Base-by-base conservation (phyloP, 2,888 invertebrate genomes). In the Lasioglossum oenotherae region DNA sequence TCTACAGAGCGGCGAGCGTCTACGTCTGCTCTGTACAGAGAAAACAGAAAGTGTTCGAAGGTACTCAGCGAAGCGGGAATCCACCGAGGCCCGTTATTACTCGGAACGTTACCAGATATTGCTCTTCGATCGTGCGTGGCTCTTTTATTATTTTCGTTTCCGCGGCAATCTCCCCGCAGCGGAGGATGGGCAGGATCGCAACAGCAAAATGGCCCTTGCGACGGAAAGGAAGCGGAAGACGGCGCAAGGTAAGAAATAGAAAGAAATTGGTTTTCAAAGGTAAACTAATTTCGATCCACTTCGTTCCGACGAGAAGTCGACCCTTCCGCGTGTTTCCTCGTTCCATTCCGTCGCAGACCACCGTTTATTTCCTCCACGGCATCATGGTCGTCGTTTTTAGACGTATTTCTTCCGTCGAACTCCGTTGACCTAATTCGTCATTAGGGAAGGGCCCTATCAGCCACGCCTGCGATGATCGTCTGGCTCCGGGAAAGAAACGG, bases 261-360 rank as follows among this genome's bases (percentile, higher is more conserved):
- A 82, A 91, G 87, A 91, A 92, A 92, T 91, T 91, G 91, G 86
- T 90, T 91, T 89, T 88, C 84, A 87, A 91, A 91, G 91, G 90
- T 93, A 92, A 93, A 92, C 91, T 91, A 91, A 92, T 93, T 93
- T 91, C 88, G 85, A 74, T 75, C 87, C 89, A 89, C 88, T 90
- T 89, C 84, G 85, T 88, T 87, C 78, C 88, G 72, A 80, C 85
- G 85, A 90, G 74, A 87, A 87, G 84, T 85, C 90, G 74, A 71
- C 74, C 72, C 76, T 41, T 27, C 67, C 79, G 60, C 64, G 74
- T 53, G 60, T 60, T 38, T 46, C 27, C 53, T 23, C 14, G n/a
- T n/a, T 35, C 8, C 3, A 1, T 27, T n/a, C 35, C 72, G 5
- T 2, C 53, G 16, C 35, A 41, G 27, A 71, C 41, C 71, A 23